Conservation (phyloP, 2,113 vertebrate genomes). For the Jacana jacana region DNA sequence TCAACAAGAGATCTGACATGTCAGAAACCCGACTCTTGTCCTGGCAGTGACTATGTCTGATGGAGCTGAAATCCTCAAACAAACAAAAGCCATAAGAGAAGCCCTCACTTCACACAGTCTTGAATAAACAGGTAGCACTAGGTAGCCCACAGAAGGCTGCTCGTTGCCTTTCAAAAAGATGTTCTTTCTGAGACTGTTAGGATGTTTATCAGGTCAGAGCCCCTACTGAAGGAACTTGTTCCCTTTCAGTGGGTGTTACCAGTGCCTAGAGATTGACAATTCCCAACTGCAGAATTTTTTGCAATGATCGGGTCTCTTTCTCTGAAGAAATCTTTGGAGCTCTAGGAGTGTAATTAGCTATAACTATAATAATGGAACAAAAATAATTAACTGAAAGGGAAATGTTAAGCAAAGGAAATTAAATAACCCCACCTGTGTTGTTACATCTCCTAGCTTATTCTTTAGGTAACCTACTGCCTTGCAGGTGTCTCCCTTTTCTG, state of each 20-base stretch:
- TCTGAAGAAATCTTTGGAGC: background rate
- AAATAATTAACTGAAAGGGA: background rate
- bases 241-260: background rate
- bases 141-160: background rate
- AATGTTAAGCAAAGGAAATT: background rate
- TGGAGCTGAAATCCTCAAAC: constrained; percentile 31
- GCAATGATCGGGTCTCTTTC: background rate
- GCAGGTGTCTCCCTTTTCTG: background rate
- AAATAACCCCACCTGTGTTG: background rate
- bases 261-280: background rate
- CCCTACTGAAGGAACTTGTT: background rate
- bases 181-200: background rate
- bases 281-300: background rate
- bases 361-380: background rate
- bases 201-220: background rate
- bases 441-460: background rate
- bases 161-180: constrained; percentile 1
- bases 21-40: constrained; percentile 9
- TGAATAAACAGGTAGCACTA: constrained; percentile 34
- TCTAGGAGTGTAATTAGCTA: background rate
- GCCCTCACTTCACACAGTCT: background rate
- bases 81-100: constrained; percentile 37
- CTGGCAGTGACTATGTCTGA: background rate
- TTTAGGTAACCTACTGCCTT: background rate
- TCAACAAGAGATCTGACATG: constrained; percentile 4